These are phyloP conservation scores for Trichopria drosophilae DNA, from an alignment of 2,888 invertebrate species.

Conservation along the genomic window DNA sequence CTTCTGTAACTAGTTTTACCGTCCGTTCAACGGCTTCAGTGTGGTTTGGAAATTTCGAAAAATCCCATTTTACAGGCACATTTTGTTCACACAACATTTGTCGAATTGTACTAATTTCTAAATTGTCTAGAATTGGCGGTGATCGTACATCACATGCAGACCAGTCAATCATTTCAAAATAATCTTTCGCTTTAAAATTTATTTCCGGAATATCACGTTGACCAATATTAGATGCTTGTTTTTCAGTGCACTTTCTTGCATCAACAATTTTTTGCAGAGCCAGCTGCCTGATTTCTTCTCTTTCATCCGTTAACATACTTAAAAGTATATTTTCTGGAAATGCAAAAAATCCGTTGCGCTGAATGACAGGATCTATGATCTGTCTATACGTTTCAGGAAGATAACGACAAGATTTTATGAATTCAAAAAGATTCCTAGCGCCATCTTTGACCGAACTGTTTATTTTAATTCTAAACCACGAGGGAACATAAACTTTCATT, in stretches of 20 bases:
- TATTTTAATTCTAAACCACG: slow-evolving; percentile 21
- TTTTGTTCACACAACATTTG: no score
- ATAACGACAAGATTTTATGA: slow-evolving; percentile 6
- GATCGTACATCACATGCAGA: no score
- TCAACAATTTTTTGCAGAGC: slow-evolving; percentile 8
- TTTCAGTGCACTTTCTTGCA: slow-evolving; percentile 1
- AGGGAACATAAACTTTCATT: slow-evolving; percentile 18
- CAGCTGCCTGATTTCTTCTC: slow-evolving; percentile 9
- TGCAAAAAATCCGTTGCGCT: slow-evolving; percentile 3
- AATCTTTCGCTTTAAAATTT: no score
- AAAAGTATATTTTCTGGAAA: slow-evolving; percentile 10
- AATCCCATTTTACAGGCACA: no score
- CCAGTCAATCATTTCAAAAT: slow-evolving; percentile 2
- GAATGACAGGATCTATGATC: slow-evolving; percentile 18
- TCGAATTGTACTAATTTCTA: no score
- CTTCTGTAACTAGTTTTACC: slow-evolving; percentile 15
- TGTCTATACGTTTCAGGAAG: slow-evolving; percentile 23
- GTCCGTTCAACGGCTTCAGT: slow-evolving; percentile 15
- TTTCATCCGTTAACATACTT: slow-evolving; percentile 13
- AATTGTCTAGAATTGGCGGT: no score
- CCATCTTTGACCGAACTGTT: slow-evolving; percentile 10
- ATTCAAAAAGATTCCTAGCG: slow-evolving; percentile 4
- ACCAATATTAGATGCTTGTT: not conserved
- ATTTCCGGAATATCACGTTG: slow-evolving; percentile 4
- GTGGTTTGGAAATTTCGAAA: slow-evolving; percentile 17